Base-by-base conservation (phyloP, 2,113 vertebrate genomes). In the Dromas ardeola region DNA sequence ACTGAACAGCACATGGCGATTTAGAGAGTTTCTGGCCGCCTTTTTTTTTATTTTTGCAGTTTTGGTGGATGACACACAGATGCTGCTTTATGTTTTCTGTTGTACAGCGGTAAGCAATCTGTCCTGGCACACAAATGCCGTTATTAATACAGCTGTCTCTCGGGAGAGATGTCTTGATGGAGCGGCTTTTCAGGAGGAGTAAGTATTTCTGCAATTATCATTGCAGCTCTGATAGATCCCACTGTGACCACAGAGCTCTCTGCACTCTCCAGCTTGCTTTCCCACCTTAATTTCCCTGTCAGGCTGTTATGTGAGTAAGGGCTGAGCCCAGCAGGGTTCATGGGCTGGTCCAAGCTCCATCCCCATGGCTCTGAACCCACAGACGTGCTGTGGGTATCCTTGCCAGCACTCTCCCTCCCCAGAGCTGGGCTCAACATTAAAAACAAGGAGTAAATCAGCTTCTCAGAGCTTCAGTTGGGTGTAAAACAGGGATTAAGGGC, bases 271-370 rank as follows among this genome's bases (percentile, higher is more conserved):
- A 38, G 3, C n/a, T 88, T 52, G 36, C 21, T 53, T 32, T 67
- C 73, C 83, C 47, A 43, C 66, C 62, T 36, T 25, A 3, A 11
- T 73, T 74, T 89, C 17, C 26, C 8, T 4, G 2, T 26, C 34
- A 34, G 52, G 17, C 58, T 80, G 25, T 62, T 79, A 21, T 2
- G 7, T 36, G 50, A 27, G 5, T 22, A 29, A 29, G 40, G 21
- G 29, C 38, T 15, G 23, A 95, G 56, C 32, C 49, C 79, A 56
- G 34, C 6, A 42, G 49, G 26, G 32, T 78, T 82, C 1, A 0
- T 40, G 50, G 56, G 19, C 42, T 2, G 0, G 7, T 52, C 70
- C 36, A 36, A n/a, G 34, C 59, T 72, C 63, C 0, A 1, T 81
- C 40, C 36, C 61, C 17, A 0, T 20, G 16, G 19, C 71, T 69